Conservation (phyloP, 2,888 invertebrate species). For the Ceriagrion tenellum region DNA sequence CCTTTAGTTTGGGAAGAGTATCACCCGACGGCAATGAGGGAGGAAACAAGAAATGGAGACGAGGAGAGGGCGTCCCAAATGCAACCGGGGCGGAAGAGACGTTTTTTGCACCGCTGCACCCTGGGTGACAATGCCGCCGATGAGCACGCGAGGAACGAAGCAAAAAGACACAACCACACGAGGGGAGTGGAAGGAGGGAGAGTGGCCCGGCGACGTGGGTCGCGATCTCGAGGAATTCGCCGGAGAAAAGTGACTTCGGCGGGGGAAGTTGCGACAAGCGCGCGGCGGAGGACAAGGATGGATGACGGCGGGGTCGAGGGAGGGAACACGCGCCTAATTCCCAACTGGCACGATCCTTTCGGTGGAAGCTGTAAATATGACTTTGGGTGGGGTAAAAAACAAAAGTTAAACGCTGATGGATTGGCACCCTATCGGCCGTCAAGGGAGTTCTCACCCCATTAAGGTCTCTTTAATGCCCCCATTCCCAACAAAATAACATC, state of each 20-base stretch:
- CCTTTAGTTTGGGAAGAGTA: neutral
- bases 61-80: no score
- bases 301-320: neutral
- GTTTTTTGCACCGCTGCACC: slow-evolving; percentile 21
- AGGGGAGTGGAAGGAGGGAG: neutral
- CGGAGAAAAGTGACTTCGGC: neutral
- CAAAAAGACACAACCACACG: neutral
- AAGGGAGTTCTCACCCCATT: neutral
- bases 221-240: neutral
- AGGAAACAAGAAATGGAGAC: no score
- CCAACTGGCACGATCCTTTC: neutral
- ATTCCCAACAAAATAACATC: neutral
- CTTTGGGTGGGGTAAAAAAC: neutral
- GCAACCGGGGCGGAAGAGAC: neutral
- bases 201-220: neutral
- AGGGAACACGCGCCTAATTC: neutral
- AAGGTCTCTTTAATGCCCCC: neutral
- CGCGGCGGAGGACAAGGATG: neutral
- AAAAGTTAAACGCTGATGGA: neutral
- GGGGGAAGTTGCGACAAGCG: neutral
- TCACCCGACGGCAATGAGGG: neutral
- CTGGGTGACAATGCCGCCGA: neutral
- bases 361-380: neutral
- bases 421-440: neutral
- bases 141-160: neutral